Evolutionary conservation across 2,888 invertebrate species (phyloP), one percentile per base, ranked within the genome.

Genomic region (Acanthosoma haemorrhoidale): DNA sequence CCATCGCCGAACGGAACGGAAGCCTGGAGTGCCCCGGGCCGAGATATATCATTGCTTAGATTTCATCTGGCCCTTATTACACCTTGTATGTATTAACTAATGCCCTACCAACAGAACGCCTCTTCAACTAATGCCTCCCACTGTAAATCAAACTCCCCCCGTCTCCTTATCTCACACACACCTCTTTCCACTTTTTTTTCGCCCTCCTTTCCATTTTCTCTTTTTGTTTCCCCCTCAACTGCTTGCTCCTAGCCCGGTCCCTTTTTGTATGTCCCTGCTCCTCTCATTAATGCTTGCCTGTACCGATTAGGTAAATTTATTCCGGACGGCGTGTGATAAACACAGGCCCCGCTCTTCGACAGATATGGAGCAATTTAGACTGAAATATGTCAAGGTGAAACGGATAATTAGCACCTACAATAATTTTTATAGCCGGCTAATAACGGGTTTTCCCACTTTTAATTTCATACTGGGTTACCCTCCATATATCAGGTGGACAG

Each of bases 401-500:
- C 32, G 32, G 15, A 34, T 59, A 59, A 59, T 59, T 59, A 59
- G 31, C 59, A 34, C 32, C 25, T 59, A 59, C 59, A 59, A 59
- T 59, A 59, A 59, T 59, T 59, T 59, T 59, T 59, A 59, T 59
- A 59, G 59, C 59, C 59, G 59, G 59, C 32, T 59, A 59, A 59
- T 59, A 32, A 59, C 59, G 32, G 34, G 59, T 31, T 59, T 59
- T 59, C 31, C 59, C 59, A 59, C 59, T 59, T 59, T 59, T 59
- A 59, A 59, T 59, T 59, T 59, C 59, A 59, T 59, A 34, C 59
- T 59, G 59, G 59, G 59, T 59, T 59, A 32, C 59, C 18, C 29
- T 31, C 31, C 59, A 59, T 59, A 59, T 32, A 31, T 59, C 59
- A 59, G 18, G 15, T 29, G 59, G 59, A 59, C 59, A 18, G 59